Evolutionary conservation across 2,113 vertebrate genomes (phyloP).

Genomic region (Carassius gibelio): DNA sequence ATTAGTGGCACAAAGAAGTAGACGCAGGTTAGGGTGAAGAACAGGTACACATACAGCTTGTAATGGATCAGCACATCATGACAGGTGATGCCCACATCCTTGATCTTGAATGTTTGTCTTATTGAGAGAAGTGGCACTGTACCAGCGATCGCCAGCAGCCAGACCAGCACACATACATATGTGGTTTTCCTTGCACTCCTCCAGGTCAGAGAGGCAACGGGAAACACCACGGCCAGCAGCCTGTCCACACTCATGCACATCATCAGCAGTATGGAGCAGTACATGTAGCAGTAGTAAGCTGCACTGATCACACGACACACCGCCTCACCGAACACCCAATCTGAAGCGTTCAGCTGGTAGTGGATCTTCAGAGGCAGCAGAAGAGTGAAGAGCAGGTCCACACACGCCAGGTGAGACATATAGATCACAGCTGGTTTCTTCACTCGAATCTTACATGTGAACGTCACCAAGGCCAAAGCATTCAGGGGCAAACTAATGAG

Average conservation of each 20-base stretch:
- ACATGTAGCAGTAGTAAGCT: constrained; percentile 93
- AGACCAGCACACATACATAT: constrained; percentile 77
- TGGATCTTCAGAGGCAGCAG: constrained; percentile 82
- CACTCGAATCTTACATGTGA: constrained; percentile 68
- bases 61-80: constrained; percentile 77
- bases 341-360: constrained; percentile 86
- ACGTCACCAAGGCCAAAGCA: constrained; percentile 78
- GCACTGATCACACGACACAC: constrained; percentile 84
- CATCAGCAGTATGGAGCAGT: constrained; percentile 90
- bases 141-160: constrained; percentile 81
- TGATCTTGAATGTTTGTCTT: constrained; percentile 75
- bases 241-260: constrained; percentile 87
- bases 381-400: not conserved
- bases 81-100: constrained; percentile 84
- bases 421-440: constrained; percentile 81
- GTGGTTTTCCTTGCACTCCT: constrained; percentile 77
- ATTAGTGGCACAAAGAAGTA: constrained; percentile 87
- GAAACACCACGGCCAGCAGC: constrained; percentile 89
- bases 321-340: constrained; percentile 86
- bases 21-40: constrained; percentile 81
- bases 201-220: constrained; percentile 86
- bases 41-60: constrained; percentile 80
- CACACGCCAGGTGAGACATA: constrained; percentile 88
- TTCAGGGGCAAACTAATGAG: constrained; percentile 86
- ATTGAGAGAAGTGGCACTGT: constrained; percentile 82